Base-by-base conservation (phyloP, 2,888 invertebrate species). In the Arge pagana region DNA sequence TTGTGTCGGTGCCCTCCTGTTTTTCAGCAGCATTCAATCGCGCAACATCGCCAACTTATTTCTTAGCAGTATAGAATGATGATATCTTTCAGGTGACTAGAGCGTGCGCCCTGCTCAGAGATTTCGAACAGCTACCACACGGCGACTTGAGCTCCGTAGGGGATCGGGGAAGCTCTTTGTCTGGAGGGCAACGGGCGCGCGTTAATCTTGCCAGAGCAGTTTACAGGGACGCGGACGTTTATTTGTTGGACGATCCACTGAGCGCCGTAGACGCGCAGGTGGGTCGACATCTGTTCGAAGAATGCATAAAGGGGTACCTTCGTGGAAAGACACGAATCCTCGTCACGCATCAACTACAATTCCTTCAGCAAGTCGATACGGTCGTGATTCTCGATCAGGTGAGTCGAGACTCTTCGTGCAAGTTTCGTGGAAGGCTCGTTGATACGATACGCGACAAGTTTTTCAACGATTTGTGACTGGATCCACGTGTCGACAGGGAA, bases 111-210 rank as follows among this genome's bases (percentile, higher is more conserved):
- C 70, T 85, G 15, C 79, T 79, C 58, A 78, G 78, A 52, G 88
- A 88, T 61, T 68, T 88, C 48, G 81, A 82, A n/a, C 80, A 83
- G 42, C 73, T 88, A 57, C 80, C 84, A 0, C 78, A 84, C 54
- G 86, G 87, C 0, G 88, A 88, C 60, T 79, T 81, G 58, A 87
- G 87, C 1, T 67, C 85, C 3, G 85, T 88, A 0, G 88, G 88
- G 1, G 88, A 88, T 61, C 77, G 86, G 63, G 88, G 88, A 2
- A 80, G 85, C 0, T 83, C 84, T 0, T 64, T 89, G 2, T 85
- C 85, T 19, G 88, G 88, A 1, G 87, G 87, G 1, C 88, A 88
- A 63, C 80, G 85, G 50, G 87, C 88, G 0, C 83, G 88, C 6
- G 77, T 81, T 31, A 78, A 80, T 0, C 53, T 81, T 0, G 81